These are phyloP conservation scores for Trichonephila clavipes DNA, from an alignment of 1,140 invertebrate species.

Conservation along the genomic window DNA sequence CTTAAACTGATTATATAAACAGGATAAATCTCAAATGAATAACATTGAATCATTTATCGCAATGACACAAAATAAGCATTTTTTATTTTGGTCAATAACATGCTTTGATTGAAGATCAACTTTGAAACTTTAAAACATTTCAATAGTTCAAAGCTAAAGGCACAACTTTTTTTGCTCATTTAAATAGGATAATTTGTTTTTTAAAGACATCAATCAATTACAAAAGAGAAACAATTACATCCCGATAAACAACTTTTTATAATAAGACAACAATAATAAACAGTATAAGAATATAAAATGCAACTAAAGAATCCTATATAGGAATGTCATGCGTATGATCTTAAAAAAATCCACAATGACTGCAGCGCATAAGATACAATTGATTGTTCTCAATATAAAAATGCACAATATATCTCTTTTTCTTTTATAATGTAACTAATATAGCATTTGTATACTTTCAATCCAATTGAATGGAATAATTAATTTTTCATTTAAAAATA, in stretches of 20 bases:
- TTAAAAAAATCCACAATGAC: not conserved
- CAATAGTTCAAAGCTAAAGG: constrained; percentile 1
- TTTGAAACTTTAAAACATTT: constrained; percentile 9
- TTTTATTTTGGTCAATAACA: not conserved
- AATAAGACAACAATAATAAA: not conserved
- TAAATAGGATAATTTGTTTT: not conserved
- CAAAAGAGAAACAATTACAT: not conserved
- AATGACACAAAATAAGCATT: too few species aligned
- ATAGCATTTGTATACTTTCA: not conserved
- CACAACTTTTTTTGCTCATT: not conserved
- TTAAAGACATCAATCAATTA: not conserved
- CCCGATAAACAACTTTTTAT: not conserved
- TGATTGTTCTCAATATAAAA: not conserved
- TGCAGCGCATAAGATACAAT: not conserved
- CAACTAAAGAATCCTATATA: not conserved
- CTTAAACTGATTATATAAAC: too few species aligned
- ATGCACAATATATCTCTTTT: not conserved
- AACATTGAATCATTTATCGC: too few species aligned
- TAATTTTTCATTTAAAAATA: not conserved
- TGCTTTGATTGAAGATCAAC: not conserved
- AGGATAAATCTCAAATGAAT: too few species aligned
- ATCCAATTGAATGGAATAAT: not conserved
- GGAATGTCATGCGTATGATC: not conserved
- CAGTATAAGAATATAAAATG: not conserved
- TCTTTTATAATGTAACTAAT: not conserved